Evolutionary conservation across 2,113 vertebrate genomes (phyloP).

Genomic region (Eptesicus fuscus): DNA sequence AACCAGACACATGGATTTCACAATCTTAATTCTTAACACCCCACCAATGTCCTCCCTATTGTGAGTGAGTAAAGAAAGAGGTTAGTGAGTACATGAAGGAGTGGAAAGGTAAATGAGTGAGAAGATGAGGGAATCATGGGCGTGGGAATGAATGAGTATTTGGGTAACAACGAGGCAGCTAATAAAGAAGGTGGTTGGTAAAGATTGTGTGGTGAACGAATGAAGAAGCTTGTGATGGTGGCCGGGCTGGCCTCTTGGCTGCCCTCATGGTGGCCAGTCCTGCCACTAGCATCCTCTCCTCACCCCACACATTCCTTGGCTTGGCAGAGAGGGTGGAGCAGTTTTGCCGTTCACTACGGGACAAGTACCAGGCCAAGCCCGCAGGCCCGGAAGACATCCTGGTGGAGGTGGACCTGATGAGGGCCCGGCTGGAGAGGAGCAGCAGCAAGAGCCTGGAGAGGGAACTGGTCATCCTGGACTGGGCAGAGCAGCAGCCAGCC

Average conservation of each 20-base stretch:
- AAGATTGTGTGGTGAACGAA: background rate
- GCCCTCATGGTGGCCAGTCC: background rate
- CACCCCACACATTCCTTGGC: background rate
- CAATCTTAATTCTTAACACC: background rate
- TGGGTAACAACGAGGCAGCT: background rate
- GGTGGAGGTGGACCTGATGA: slow-evolving; percentile 82
- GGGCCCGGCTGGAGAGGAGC: slow-evolving; percentile 82
- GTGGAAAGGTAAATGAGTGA: background rate
- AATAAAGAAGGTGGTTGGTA: accelerated
- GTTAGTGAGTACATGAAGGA: background rate
- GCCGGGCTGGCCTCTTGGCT: background rate
- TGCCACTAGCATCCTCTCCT: accelerated
- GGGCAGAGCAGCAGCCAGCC: slow-evolving; percentile 79
- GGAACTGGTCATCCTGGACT: slow-evolving; percentile 82
- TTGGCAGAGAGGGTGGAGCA: slow-evolving; percentile 83
- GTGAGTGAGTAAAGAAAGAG: background rate
- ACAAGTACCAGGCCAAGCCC: slow-evolving; percentile 76
- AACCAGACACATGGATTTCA: background rate
- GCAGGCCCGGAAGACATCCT: slow-evolving; percentile 80
- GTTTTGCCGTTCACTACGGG: slow-evolving; percentile 78
- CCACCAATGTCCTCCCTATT: background rate
- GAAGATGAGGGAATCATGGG: background rate
- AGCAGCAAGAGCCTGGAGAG: slow-evolving; percentile 85
- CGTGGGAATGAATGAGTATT: too few relatives aligned
- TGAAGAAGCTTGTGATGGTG: background rate